phyloP scores from a whole-genome alignment of 2,113 vertebrate species.

The Gila orcuttii region DNA sequence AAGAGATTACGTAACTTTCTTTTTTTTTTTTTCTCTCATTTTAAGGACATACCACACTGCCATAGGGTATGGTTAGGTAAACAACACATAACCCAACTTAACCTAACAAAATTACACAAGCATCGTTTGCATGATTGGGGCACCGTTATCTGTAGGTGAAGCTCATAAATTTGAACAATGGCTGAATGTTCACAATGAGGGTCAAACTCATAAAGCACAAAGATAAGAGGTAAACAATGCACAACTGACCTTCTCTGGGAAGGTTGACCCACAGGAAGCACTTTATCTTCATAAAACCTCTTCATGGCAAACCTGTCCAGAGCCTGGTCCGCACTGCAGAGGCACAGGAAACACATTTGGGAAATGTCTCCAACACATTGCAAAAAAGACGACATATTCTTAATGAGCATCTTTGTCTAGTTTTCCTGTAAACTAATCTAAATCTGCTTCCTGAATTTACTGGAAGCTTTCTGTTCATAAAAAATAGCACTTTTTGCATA shows the following conservation, averaged over 20 bases:
- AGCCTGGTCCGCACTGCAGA: conserved; percentile 89
- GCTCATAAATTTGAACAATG: conserved; percentile 10
- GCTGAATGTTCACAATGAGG: conserved; percentile 2
- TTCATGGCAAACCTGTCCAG: conserved; percentile 99
- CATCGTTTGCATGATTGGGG: background rate
- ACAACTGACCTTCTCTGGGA: conserved; percentile 92
- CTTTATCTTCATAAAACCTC: conserved; percentile 98
- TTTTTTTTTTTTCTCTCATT: background rate
- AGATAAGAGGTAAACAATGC: conserved; percentile 36
- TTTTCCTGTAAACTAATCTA: background rate
- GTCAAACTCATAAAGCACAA: conserved; percentile 42
- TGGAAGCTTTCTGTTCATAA: background rate
- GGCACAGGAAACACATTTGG: conserved; percentile 40
- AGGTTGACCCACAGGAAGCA: conserved; percentile 92
- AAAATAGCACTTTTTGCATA: conserved; percentile 28
- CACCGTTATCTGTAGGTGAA: background rate
- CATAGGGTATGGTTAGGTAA: background rate
- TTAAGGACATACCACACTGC: background rate
- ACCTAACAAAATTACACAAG: background rate
- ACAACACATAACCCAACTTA: background rate
- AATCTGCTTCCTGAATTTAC: background rate
- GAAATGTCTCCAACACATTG: background rate
- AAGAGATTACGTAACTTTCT: background rate
- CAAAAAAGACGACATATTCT: background rate
- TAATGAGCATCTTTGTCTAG: background rate